Percentiles rank a stretch among this genome's conserved stretches.
Evolutionary conservation across 2,797 vertebrate species (phyloP).

Genomic region (Botia kubotai): DNA sequence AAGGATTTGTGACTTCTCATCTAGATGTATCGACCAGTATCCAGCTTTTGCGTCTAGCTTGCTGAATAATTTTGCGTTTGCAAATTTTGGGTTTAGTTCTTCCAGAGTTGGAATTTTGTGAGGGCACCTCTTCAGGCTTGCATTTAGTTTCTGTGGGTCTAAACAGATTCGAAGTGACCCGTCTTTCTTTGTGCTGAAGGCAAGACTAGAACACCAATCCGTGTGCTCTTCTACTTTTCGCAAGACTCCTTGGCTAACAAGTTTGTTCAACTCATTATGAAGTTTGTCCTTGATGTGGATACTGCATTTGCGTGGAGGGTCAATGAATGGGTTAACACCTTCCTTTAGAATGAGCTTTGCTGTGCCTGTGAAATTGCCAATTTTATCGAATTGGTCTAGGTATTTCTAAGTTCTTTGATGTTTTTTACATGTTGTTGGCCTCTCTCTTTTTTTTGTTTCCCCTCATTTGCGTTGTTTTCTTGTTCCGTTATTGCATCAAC

Average conservation of each 20-base stretch:
- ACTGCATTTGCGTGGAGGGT: neutral
- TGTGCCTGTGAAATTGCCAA: too few species aligned
- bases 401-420: too few species aligned
- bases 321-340: neutral
- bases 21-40: too few species aligned
- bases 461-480: too few species aligned
- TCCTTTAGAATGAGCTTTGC: too few species aligned
- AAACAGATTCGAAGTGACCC: neutral
- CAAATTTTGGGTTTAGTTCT: neutral
- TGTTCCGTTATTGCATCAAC: too few species aligned
- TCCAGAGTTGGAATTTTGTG: neutral
- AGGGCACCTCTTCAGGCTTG: neutral
- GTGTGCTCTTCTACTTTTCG: neutral
- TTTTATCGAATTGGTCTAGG: too few species aligned
- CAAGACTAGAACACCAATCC: neutral
- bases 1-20: neutral
- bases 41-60: too few species aligned
- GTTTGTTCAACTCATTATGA: neutral
- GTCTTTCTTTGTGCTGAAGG: neutral
- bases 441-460: too few species aligned
- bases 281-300: conserved; percentile 14
- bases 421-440: too few species aligned
- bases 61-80: neutral
- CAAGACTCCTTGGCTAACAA: neutral
- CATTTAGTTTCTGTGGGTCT: neutral